Base-by-base conservation (phyloP, 2,113 vertebrate genomes). In the Barnardius zonarius region DNA sequence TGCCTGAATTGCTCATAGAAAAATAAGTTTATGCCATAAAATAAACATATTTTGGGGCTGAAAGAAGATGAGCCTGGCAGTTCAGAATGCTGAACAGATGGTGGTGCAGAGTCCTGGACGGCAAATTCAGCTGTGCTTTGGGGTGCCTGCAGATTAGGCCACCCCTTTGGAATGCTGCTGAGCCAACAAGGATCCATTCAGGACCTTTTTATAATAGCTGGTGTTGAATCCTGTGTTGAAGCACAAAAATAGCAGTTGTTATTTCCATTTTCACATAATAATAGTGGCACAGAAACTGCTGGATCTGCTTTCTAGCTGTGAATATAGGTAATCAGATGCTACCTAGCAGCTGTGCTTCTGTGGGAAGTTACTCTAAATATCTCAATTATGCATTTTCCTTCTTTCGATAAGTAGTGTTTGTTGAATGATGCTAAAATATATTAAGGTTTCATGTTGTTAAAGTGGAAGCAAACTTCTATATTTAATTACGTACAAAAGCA, bases 321-420 rank as follows among this genome's bases (percentile, higher is more conserved):
- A 96, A 69, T 83, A 55, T 63, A 81, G 75, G 91, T 95, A 96
- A 94, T 93, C 88, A 86, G 92, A 89, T 17, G 15, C 84, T 92
- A 61, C 19, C 57, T 79, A 94, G 67, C 96, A 97, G 97, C 96
- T 98, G 95, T 95, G 96, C 96, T 97, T 92, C 89, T 96, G 59
- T 91, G 79, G 68, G 77, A 92, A 69, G 63, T 74, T 95, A 93
- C 83, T 93, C 83, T 74, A 97, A 97, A 96, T 96, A 95, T 88
- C 82, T 84, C 90, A 86, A 84, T 96, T 87, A 92, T 93, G 31
- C 87, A 68, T 88, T 95, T 96, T 85, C 86, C 61, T 78, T 95
- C 89, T 91, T 97, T 96, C 80, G 66, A 85, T 96, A 97, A 93
- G 54, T 55, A 88, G 11, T 51, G 16, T 92, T 95, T 96, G 46